A percentile compares a stretch with the other conserved stretches of the same genome.
These are phyloP conservation scores for Ostrea denselamellosa DNA, from an alignment of 1,140 invertebrate genomes.

Conservation along the genomic window DNA sequence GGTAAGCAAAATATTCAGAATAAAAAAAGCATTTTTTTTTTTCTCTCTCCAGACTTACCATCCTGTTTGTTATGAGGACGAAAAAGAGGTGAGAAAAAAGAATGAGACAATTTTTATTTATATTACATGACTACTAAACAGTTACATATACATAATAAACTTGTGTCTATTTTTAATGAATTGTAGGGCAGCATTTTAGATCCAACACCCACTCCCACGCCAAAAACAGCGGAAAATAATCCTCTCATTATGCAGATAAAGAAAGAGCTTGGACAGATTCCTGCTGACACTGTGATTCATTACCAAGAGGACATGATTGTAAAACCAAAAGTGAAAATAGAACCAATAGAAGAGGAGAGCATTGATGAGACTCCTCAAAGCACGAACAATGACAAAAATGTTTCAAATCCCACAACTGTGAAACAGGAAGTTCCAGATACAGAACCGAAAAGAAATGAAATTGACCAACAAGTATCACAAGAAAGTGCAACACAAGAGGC, in stretches of 20 bases:
- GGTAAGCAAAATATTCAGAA: not conserved
- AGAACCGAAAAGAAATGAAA: not conserved
- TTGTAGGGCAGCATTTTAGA: slow-evolving; percentile 53
- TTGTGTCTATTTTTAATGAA: not conserved
- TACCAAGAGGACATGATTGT: slow-evolving; percentile 40
- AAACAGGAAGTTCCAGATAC: slow-evolving; percentile 19
- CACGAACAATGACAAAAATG: not conserved
- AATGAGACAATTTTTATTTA: not conserved
- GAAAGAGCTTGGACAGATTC: slow-evolving; percentile 52
- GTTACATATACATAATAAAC: not conserved
- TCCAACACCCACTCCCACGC: slow-evolving; percentile 42
- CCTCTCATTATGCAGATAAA: slow-evolving; percentile 60
- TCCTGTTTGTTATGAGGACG: slow-evolving; percentile 93
- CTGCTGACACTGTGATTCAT: slow-evolving; percentile 46
- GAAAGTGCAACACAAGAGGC: not conserved
- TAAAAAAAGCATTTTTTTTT: not conserved
- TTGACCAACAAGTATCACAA: too few species aligned
- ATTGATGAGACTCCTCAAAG: not conserved
- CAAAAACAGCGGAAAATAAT: slow-evolving; percentile 47
- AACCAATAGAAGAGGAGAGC: slow-evolving; percentile 4
- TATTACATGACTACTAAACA: not conserved
- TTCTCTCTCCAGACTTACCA: slow-evolving; percentile 85
- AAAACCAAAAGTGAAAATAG: slow-evolving; percentile 39
- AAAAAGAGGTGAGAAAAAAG: slow-evolving; percentile 83
- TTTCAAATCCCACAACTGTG: not conserved